Percentiles rank a stretch among this genome's conserved stretches.
Evolutionary conservation across 1,140 invertebrate species (phyloP).

Genomic region (Wiebesia pumilae): DNA sequence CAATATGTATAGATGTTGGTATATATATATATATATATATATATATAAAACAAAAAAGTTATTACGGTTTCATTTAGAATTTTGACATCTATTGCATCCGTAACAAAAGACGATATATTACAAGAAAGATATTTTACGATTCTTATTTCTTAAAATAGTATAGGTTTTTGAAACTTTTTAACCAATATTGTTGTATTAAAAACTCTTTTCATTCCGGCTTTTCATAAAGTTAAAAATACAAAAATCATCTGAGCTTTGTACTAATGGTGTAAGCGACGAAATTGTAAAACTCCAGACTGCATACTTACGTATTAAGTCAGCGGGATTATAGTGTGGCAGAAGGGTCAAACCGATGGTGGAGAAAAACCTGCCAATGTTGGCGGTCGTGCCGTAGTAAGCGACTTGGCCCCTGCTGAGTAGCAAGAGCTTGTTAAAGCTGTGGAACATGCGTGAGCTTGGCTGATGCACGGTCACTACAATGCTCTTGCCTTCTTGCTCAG

Average conservation of each 20-base stretch:
- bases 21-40: too few species aligned
- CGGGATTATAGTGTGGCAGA: slow-evolving; percentile 89
- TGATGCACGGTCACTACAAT: slow-evolving; percentile 90
- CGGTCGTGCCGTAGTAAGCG: slow-evolving; percentile 87
- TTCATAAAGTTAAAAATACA: too few species aligned
- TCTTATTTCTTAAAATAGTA: too few species aligned
- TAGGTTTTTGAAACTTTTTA: too few species aligned
- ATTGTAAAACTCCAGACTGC: neutral
- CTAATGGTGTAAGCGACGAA: neutral
- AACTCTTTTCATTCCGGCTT: neutral
- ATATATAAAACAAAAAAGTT: too few species aligned
- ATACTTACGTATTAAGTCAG: slow-evolving; percentile 89
- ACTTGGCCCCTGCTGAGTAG: slow-evolving; percentile 85
- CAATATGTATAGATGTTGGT: too few species aligned
- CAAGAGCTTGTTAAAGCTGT: slow-evolving; percentile 89
- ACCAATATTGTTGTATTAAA: too few species aligned
- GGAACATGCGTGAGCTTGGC: slow-evolving; percentile 91
- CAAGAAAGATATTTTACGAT: too few species aligned
- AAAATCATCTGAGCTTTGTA: too few species aligned
- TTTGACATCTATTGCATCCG: too few species aligned
- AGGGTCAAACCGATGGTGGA: slow-evolving; percentile 83
- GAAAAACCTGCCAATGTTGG: slow-evolving; percentile 86
- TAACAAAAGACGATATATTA: too few species aligned
- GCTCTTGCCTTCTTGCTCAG: slow-evolving; percentile 86
- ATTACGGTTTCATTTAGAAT: too few species aligned